A percentile compares a stretch with the other conserved stretches of the same genome.
phyloP scores from a whole-genome alignment of 2,888 invertebrate species.

The Drosophila prolongata region DNA sequence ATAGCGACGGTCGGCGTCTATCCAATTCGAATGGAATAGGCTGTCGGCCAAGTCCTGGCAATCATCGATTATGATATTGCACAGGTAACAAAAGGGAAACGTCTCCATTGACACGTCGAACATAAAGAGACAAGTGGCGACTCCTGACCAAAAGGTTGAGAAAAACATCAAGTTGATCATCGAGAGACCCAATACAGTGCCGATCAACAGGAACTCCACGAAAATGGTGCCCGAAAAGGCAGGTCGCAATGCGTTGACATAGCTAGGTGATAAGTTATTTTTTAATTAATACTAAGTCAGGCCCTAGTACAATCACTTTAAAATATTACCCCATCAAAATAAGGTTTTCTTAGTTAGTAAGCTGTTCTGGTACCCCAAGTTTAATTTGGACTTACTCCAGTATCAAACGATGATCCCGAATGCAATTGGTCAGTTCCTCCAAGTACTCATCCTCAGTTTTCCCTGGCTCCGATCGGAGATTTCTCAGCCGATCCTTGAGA shows the following conservation, averaged over 20 bases:
- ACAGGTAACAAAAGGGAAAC: slow-evolving; percentile 66
- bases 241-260: slow-evolving; percentile 46
- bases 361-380: no score
- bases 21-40: slow-evolving; percentile 66
- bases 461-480: slow-evolving; percentile 33
- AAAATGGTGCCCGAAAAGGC: slow-evolving; percentile 59
- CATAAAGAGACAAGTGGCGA: slow-evolving; percentile 40
- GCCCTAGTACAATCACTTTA: no score
- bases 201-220: slow-evolving; percentile 56
- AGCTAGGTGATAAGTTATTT: slow-evolving; percentile 26
- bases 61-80: slow-evolving; percentile 51
- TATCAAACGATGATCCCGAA: slow-evolving; percentile 53
- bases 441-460: slow-evolving; percentile 38
- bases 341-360: no score
- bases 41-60: slow-evolving; percentile 41
- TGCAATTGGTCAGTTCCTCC: slow-evolving; percentile 49
- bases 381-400: slow-evolving; percentile 32
- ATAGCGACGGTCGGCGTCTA: slow-evolving; percentile 47
- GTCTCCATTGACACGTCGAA: slow-evolving; percentile 49
- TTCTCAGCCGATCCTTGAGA: slow-evolving; percentile 40
- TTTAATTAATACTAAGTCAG: no score
- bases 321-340: no score
- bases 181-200: slow-evolving; percentile 51
- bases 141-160: slow-evolving; percentile 50
- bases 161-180: slow-evolving; percentile 62